These are phyloP conservation scores for Tethea ocularis DNA, from an alignment of 2,888 invertebrate genomes.

Conservation along the genomic window DNA sequence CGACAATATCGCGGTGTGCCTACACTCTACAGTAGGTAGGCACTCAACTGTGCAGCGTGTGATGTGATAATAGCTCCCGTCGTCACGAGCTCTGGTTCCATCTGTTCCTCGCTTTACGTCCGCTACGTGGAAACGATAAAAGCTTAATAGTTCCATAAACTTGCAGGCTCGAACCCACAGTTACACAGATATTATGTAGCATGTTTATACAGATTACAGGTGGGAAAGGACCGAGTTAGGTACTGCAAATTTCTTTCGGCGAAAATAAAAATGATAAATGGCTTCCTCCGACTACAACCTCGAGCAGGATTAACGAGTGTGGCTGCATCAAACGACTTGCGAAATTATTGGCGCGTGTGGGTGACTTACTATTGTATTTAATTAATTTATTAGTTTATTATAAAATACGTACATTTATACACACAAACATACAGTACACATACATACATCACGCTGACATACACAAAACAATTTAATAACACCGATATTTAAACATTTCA, in stretches of 20 bases:
- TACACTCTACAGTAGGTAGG: neutral
- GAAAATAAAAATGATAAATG: neutral
- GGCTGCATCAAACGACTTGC: constrained; percentile 10
- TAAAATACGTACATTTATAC: too few relatives aligned
- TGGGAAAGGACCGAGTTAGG: neutral
- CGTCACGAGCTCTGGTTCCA: too few relatives aligned
- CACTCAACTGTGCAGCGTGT: too few relatives aligned
- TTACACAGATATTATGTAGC: neutral
- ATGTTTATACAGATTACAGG: neutral
- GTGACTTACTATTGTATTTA: too few relatives aligned
- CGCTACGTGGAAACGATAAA: neutral
- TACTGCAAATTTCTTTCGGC: neutral
- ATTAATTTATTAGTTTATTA: too few relatives aligned
- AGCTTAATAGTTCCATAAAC: neutral
- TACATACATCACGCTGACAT: too few relatives aligned
- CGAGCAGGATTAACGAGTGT: constrained; percentile 1
- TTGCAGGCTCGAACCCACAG: neutral
- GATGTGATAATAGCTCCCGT: too few relatives aligned
- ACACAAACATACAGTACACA: too few relatives aligned
- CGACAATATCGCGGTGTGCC: neutral
- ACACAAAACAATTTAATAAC: too few relatives aligned
- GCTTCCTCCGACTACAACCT: neutral
- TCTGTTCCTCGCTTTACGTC: too few relatives aligned
- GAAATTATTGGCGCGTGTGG: constrained; percentile 22
- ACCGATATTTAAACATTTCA: too few relatives aligned